Evolutionary conservation across 2,888 invertebrate genomes (phyloP).

Genomic region (Aphidoletes aphidimyza): DNA sequence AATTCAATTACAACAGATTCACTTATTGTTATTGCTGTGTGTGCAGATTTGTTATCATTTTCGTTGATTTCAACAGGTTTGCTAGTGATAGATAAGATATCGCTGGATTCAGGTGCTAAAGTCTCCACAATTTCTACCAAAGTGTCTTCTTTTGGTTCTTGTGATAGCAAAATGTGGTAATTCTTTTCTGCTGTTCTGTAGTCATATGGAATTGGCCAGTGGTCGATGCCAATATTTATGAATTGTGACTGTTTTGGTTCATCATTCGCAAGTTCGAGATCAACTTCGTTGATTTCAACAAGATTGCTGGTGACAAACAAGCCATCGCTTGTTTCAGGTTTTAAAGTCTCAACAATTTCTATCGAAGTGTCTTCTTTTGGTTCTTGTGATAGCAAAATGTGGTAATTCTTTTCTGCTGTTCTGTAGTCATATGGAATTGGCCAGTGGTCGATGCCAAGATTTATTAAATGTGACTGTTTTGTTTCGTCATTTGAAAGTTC

Average conservation of each 20-base stretch:
- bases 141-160: too few species aligned
- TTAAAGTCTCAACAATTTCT: too few species aligned
- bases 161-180: neutral
- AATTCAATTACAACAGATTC: neutral
- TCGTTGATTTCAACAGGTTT: too few species aligned
- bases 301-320: too few species aligned
- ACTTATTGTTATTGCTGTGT: neutral
- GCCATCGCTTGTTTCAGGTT: too few species aligned
- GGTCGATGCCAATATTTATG: neutral
- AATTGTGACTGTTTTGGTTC: neutral
- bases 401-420: neutral
- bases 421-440: neutral
- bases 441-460: neutral
- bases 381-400: neutral
- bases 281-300: too few species aligned
- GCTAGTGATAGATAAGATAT: too few species aligned
- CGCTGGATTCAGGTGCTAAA: too few species aligned
- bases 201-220: neutral
- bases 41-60: too few species aligned
- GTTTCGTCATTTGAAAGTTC: neutral
- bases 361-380: too few species aligned
- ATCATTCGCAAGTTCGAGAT: too few species aligned
- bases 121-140: too few species aligned
- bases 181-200: slow-evolving; percentile 16
- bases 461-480: neutral